These are phyloP conservation scores for Elysia chlorotica DNA, from an alignment of 1,140 invertebrate genomes.

Conservation along the genomic window DNA sequence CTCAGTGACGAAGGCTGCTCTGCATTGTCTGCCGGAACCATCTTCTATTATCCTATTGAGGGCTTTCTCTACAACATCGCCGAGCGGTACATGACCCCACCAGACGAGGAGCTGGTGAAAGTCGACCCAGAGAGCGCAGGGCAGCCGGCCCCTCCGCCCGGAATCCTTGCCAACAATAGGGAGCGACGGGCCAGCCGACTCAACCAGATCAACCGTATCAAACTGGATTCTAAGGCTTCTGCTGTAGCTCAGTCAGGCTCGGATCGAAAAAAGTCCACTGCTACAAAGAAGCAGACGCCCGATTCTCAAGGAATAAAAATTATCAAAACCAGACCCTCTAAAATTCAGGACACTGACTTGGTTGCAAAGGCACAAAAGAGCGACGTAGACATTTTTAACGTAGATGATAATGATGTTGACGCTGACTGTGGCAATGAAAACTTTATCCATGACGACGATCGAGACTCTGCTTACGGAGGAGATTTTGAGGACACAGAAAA, in stretches of 20 bases:
- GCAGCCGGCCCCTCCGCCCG: background rate
- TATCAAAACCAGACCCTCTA: background rate
- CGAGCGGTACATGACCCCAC: constrained; percentile 43
- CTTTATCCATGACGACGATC: constrained; percentile 16
- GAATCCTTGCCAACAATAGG: background rate
- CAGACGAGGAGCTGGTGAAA: constrained; percentile 16
- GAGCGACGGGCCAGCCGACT: constrained; percentile 16
- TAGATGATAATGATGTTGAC: too few species aligned
- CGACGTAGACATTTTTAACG: too few species aligned
- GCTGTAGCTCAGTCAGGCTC: background rate
- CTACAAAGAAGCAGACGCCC: too few species aligned
- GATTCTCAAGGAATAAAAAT: too few species aligned
- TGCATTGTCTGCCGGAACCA: constrained; percentile 52
- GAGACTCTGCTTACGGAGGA: constrained; percentile 9
- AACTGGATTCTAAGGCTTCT: background rate
- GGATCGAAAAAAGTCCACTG: too few species aligned
- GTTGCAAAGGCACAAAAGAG: too few species aligned
- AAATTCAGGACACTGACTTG: background rate
- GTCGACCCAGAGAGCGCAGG: background rate
- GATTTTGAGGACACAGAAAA: constrained; percentile 19
- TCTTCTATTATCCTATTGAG: constrained; percentile 59
- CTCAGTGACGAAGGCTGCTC: constrained; percentile 60
- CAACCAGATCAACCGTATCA: constrained; percentile 23
- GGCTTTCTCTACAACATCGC: constrained; percentile 57
- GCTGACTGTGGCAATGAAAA: too few species aligned